A percentile compares a stretch with the other conserved stretches of the same genome.
phyloP scores from a whole-genome alignment of 35 echinoderm and acorn worm genomes.

The Antedon bifida region DNA sequence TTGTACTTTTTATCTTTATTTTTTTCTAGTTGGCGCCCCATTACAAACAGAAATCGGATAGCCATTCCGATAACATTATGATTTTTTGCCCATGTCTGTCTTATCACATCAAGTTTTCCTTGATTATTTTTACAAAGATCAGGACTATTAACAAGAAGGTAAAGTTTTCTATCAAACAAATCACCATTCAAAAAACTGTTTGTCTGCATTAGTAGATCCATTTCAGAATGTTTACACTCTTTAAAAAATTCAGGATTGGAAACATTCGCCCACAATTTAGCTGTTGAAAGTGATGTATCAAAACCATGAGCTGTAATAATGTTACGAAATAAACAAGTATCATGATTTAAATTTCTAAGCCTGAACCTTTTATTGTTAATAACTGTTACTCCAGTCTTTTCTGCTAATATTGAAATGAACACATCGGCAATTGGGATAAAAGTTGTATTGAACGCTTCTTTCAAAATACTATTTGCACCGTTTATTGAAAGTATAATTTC shows the following conservation, averaged over 20 bases:
- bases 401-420: conserved; percentile 39
- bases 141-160: conserved; percentile 50
- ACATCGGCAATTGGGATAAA: conserved; percentile 64
- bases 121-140: conserved; percentile 30
- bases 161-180: conserved; percentile 30
- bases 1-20: conserved; percentile 37
- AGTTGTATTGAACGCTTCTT: conserved; percentile 23
- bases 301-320: conserved; percentile 57
- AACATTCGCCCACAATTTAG: conserved; percentile 31
- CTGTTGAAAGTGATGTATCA: conserved; percentile 14
- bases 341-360: conserved; percentile 33
- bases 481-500: conserved; percentile 47
- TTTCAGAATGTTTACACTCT: conserved; percentile 56
- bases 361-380: conserved; percentile 38
- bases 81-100: conserved; percentile 66
- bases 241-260: conserved; percentile 46
- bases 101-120: conserved; percentile 30
- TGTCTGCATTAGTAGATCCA: conserved; percentile 21
- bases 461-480: conserved; percentile 22
- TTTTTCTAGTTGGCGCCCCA: conserved; percentile 68
- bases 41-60: conserved; percentile 50
- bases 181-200: neutral
- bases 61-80: conserved; percentile 18
- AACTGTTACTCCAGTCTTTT: conserved; percentile 29
- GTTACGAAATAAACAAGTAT: conserved; percentile 42